Percentiles rank a stretch among this genome's conserved stretches.
These are phyloP conservation scores for Spicauda simplicius DNA, from an alignment of 2,888 invertebrate genomes.

Conservation along the genomic window DNA sequence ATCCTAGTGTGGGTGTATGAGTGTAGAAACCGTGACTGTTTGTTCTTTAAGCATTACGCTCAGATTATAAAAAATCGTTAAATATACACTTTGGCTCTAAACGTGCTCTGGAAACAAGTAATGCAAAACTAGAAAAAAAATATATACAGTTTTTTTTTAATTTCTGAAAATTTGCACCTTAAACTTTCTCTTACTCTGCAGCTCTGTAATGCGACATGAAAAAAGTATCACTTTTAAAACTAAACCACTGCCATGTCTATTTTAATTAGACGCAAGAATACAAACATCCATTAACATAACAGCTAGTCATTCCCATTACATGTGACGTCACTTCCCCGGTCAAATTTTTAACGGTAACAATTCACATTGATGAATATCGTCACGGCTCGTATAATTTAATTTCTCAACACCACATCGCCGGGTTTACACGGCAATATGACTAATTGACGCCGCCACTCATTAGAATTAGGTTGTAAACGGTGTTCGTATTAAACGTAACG, in stretches of 20 bases:
- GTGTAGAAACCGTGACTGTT: too few relatives aligned
- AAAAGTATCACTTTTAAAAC: too few relatives aligned
- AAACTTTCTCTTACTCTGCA: too few relatives aligned
- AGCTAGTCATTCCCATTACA: conserved; percentile 5
- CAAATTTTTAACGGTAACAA: conserved; percentile 25
- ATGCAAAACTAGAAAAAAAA: too few relatives aligned
- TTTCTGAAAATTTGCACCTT: too few relatives aligned
- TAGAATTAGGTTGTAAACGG: conserved; percentile 47
- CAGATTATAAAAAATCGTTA: too few relatives aligned
- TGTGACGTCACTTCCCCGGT: conserved; percentile 6
- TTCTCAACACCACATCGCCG: conserved; percentile 53
- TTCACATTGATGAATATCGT: conserved; percentile 34
- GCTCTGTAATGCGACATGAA: too few relatives aligned
- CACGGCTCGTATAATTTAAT: conserved; percentile 57
- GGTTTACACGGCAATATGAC: conserved; percentile 57
- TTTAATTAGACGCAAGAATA: not conserved
- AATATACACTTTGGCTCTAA: too few relatives aligned
- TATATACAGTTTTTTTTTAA: too few relatives aligned
- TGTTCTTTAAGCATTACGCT: too few relatives aligned
- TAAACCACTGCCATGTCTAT: not conserved
- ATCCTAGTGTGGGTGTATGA: too few relatives aligned
- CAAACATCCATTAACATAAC: conserved; percentile 15
- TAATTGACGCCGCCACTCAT: conserved; percentile 67
- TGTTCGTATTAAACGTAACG: conserved; percentile 37
- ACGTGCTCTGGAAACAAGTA: too few relatives aligned